Evolutionary conservation across 2,797 vertebrate genomes (phyloP).

Genomic region (Protosalanx chinensis): DNA sequence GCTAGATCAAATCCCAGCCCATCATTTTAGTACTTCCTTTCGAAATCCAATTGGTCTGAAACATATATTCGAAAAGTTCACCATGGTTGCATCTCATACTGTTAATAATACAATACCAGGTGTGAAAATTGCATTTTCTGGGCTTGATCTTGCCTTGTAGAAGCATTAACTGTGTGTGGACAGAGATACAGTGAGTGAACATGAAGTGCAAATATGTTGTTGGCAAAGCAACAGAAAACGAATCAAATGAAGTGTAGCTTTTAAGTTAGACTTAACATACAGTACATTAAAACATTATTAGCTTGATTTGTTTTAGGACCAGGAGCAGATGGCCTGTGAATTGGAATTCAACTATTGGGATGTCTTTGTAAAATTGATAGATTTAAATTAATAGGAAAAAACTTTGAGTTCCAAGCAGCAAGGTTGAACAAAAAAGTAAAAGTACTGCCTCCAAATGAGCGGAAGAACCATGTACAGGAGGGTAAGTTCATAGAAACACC

Average conservation of each 20-base stretch:
- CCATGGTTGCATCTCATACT: too few relatives aligned
- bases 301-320: constrained; percentile 5
- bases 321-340: constrained; percentile 12
- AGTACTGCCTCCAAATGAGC: background rate
- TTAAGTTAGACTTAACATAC: background rate
- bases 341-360: background rate
- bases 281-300: background rate
- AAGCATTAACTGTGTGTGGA: background rate
- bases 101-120: too few relatives aligned
- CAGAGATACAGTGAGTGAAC: background rate
- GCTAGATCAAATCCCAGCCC: constrained; percentile 13
- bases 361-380: too few relatives aligned
- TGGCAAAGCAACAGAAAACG: background rate
- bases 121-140: too few relatives aligned
- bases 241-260: background rate
- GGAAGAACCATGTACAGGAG: background rate
- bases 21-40: constrained; percentile 13
- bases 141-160: too few relatives aligned
- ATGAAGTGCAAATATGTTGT: background rate
- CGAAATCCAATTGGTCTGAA: constrained; percentile 14
- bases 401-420: background rate
- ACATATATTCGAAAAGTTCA: background rate
- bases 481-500: too few relatives aligned
- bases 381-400: too few relatives aligned
- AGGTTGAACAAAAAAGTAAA: background rate